phyloP scores from a whole-genome alignment of 2,113 vertebrate species.

The Pogona vitticeps region DNA sequence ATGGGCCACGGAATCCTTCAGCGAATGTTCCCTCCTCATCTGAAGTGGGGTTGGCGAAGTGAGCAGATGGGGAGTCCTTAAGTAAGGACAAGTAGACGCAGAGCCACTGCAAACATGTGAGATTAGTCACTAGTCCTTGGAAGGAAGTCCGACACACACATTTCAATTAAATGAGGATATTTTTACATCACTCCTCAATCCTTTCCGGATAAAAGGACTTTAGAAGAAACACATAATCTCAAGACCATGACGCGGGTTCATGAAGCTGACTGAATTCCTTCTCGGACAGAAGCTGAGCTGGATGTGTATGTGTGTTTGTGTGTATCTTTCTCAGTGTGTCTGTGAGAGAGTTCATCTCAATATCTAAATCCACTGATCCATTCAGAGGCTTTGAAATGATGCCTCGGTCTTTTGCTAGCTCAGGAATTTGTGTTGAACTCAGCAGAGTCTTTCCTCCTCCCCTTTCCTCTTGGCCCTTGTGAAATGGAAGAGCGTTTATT shows the following conservation, averaged over 20 bases:
- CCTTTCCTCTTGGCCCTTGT: too few species aligned
- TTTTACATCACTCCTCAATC: slow-evolving; percentile 64
- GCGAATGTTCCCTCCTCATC: slow-evolving; percentile 56
- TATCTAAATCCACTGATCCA: slow-evolving; percentile 64
- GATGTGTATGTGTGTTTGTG: slow-evolving; percentile 13
- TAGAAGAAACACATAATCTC: slow-evolving; percentile 66
- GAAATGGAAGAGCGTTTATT: slow-evolving; percentile 50
- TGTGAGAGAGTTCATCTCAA: slow-evolving; percentile 62
- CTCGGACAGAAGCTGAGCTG: slow-evolving; percentile 64
- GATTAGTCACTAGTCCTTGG: slow-evolving; percentile 46
- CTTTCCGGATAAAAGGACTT: slow-evolving; percentile 69
- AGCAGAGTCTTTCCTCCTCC: too few species aligned
- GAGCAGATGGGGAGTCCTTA: slow-evolving; percentile 45
- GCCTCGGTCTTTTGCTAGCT: slow-evolving; percentile 33
- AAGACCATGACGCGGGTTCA: slow-evolving; percentile 67
- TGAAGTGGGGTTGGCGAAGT: slow-evolving; percentile 60
- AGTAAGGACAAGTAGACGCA: not conserved
- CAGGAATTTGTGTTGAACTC: slow-evolving; percentile 60
- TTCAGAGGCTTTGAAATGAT: slow-evolving; percentile 36
- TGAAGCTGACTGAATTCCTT: slow-evolving; percentile 68
- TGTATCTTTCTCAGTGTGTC: not conserved
- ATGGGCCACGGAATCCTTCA: slow-evolving; percentile 59
- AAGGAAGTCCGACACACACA: slow-evolving; percentile 55
- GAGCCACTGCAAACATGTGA: slow-evolving; percentile 23
- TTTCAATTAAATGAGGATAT: slow-evolving; percentile 69